phyloP scores from a whole-genome alignment of 1,140 invertebrate species.

The Dermatophagoides farinae region DNA sequence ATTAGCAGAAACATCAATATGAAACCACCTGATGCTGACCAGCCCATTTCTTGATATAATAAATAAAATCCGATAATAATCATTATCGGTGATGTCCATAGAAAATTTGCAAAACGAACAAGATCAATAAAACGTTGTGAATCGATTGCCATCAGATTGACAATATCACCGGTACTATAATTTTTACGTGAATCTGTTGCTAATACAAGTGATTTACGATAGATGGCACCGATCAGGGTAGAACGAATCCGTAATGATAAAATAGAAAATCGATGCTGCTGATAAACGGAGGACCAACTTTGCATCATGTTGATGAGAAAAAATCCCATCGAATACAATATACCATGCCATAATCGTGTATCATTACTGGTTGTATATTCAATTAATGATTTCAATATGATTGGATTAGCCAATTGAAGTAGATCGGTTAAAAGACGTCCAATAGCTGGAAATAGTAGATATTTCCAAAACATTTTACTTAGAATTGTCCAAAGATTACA shows the following conservation, averaged over 20 bases:
- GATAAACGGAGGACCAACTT: neutral
- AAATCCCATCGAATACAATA: slow-evolving; percentile 44
- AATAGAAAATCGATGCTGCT: neutral
- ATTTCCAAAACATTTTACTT: slow-evolving; percentile 48
- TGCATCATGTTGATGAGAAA: slow-evolving; percentile 8
- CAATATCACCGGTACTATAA: slow-evolving; percentile 19
- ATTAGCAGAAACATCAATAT: slow-evolving; percentile 29
- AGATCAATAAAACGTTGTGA: slow-evolving; percentile 14
- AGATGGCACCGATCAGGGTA: slow-evolving; percentile 20
- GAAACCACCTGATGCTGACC: slow-evolving; percentile 27
- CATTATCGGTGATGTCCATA: slow-evolving; percentile 17
- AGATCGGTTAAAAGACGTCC: slow-evolving; percentile 59
- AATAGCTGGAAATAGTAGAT: slow-evolving; percentile 57
- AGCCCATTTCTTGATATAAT: slow-evolving; percentile 48
- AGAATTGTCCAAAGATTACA: slow-evolving; percentile 24
- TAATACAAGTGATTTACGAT: slow-evolving; percentile 19
- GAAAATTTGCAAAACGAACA: neutral
- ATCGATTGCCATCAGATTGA: slow-evolving; percentile 20
- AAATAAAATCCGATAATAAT: slow-evolving; percentile 15
- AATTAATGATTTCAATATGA: slow-evolving; percentile 28
- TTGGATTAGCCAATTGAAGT: slow-evolving; percentile 66
- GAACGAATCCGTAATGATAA: slow-evolving; percentile 20
- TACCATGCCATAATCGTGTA: slow-evolving; percentile 60
- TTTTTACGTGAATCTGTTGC: slow-evolving; percentile 26
- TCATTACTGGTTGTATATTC: slow-evolving; percentile 30